Base-by-base conservation (phyloP, 2,888 invertebrate species). In the Petrolisthes cinctipes region DNA sequence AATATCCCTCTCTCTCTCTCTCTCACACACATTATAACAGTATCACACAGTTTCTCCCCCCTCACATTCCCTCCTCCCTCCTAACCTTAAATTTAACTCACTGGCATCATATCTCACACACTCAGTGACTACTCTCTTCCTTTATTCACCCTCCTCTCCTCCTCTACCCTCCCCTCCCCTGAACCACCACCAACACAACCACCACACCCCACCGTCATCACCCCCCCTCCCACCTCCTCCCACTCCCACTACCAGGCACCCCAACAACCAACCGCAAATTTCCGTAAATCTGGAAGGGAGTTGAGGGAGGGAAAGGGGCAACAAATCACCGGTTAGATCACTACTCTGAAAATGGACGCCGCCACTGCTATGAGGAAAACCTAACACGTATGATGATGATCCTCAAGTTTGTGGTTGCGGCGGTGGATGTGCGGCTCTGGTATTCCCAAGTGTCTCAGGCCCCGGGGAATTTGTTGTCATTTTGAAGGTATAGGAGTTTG, bases 201-300 rank as follows among this genome's bases (percentile, higher is more conserved):
- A 2, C 5, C 71, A 2, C n/a, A 1, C 71, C 71, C 71, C 71
- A 61, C 17, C 61, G 61, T 61, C 37, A 37, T 37, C 37, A 2
- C 20, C 20, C 71, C 71, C 71, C 4, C 71, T 3, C 14, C 1
- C 71, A 0, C n/a, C n/a, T n/a, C 14, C 6, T 4, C 0, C 14
- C 71, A n/a, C n/a, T n/a, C n/a, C n/a, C n/a, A n/a, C n/a, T n/a
- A n/a, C n/a, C n/a, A n/a, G n/a, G n/a, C n/a, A n/a, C n/a, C n/a
- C n/a, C n/a, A n/a, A n/a, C n/a, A n/a, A n/a, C n/a, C 71, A 71
- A 71, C 71, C 71, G 71, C 71, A 71, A 71, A 71, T 71, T 71
- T 71, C 71, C 71, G 71, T 71, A 4, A 71, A n/a, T 71, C 71
- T 71, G 71, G 20, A 71, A 1, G 6, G 71, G 20, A n/a, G 11